A percentile compares a stretch with the other conserved stretches of the same genome.
Evolutionary conservation across 2,113 vertebrate genomes (phyloP).

Genomic region (Pseudorectes ferrugineus): DNA sequence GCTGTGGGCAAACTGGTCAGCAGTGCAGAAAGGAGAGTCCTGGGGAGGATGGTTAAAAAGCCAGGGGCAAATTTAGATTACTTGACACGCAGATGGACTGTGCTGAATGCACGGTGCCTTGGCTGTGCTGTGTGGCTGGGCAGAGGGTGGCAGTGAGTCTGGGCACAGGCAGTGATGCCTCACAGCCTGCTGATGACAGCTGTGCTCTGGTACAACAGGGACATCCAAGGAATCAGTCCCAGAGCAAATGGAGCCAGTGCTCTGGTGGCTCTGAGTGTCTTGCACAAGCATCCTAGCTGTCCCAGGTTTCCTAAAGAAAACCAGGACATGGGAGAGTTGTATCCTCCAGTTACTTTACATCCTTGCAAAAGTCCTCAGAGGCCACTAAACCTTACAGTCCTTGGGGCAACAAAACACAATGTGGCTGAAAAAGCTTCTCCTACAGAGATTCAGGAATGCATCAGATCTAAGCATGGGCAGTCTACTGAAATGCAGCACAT

Average conservation of each 20-base stretch:
- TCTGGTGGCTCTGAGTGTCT: neutral
- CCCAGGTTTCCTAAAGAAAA: neutral
- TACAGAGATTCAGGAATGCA: neutral
- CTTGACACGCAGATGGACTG: neutral
- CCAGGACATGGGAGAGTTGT: neutral
- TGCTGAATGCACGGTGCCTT: neutral
- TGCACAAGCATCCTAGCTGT: neutral
- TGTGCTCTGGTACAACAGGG: neutral
- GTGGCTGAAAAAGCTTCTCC: neutral
- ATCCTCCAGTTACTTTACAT: neutral
- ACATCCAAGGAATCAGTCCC: neutral
- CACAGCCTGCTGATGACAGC: neutral
- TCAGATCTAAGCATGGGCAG: neutral
- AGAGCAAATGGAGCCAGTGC: neutral
- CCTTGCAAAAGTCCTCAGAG: neutral
- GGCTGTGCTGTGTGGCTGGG: neutral
- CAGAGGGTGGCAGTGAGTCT: neutral
- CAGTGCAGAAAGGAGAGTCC: neutral
- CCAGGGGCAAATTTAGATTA: neutral
- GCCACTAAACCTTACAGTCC: neutral
- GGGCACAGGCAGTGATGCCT: neutral
- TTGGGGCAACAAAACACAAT: neutral
- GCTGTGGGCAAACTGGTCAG: neutral
- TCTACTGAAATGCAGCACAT: neutral
- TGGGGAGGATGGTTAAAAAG: neutral